phyloP scores from a whole-genome alignment of 2,888 invertebrate genomes.

The Pachycephus smyrnensis region DNA sequence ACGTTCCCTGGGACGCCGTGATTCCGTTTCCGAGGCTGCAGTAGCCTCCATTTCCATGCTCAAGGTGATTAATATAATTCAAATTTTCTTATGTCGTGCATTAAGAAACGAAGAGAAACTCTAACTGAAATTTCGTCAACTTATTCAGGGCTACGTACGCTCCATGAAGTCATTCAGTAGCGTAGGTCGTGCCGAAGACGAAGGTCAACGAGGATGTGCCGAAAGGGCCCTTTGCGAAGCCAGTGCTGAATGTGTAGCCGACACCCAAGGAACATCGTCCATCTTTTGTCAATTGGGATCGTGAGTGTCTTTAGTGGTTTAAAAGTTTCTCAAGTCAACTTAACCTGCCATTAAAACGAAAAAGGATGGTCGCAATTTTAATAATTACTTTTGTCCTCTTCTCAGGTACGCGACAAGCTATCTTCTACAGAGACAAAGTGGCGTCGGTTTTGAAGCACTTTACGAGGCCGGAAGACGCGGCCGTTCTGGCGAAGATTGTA shows the following conservation, averaged over 20 bases:
- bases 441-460: slow-evolving; percentile 80
- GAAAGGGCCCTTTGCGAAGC: slow-evolving; percentile 82
- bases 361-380: not conserved
- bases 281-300: slow-evolving; percentile 94
- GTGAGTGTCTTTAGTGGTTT: slow-evolving; percentile 72
- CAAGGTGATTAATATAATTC: slow-evolving; percentile 69
- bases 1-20: slow-evolving; percentile 86
- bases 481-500: slow-evolving; percentile 87
- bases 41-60: slow-evolving; percentile 89
- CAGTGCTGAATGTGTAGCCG: slow-evolving; percentile 86
- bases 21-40: slow-evolving; percentile 90
- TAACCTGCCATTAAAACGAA: not conserved
- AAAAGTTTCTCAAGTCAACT: not conserved
- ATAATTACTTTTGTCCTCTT: not conserved
- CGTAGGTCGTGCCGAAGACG: slow-evolving; percentile 80
- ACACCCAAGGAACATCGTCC: slow-evolving; percentile 77
- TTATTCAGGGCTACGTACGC: slow-evolving; percentile 79
- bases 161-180: slow-evolving; percentile 71
- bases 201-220: slow-evolving; percentile 85
- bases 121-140: slow-evolving; percentile 8
- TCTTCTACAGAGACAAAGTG: slow-evolving; percentile 80
- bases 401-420: slow-evolving; percentile 88
- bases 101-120: not conserved
- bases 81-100: not conserved
- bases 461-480: slow-evolving; percentile 90